These are phyloP conservation scores for Glaucomys volans DNA, from an alignment of 2,113 vertebrate genomes.

Conservation along the genomic window DNA sequence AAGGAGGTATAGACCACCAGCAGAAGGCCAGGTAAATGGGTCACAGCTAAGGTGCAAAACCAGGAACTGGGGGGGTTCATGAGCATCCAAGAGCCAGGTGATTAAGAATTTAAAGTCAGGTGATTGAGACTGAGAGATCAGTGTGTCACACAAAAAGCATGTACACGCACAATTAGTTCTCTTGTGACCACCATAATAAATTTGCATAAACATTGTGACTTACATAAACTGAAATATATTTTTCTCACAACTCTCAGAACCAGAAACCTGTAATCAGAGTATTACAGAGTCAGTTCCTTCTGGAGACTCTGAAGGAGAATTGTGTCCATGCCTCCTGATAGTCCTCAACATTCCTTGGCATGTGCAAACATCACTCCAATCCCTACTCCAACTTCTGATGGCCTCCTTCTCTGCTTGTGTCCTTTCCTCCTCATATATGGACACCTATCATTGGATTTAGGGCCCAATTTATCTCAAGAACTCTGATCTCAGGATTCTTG, in stretches of 20 bases:
- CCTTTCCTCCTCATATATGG: neutral
- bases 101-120: neutral
- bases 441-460: neutral
- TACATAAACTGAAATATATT: neutral
- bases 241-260: neutral
- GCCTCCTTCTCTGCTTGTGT: neutral
- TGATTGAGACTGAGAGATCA: neutral
- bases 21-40: neutral
- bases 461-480: neutral
- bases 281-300: fast-evolving
- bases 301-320: neutral
- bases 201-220: too few species aligned
- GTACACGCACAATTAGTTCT: neutral
- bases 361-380: neutral
- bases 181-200: too few species aligned
- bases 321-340: fast-evolving
- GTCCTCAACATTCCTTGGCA: too few species aligned
- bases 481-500: neutral
- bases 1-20: neutral
- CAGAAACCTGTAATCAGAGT: neutral
- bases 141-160: neutral
- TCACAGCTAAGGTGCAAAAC: neutral
- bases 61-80: neutral
- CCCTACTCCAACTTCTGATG: neutral
- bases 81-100: neutral